phyloP scores from a whole-genome alignment of 2,113 vertebrate species.

The Trematomus loennbergii region DNA sequence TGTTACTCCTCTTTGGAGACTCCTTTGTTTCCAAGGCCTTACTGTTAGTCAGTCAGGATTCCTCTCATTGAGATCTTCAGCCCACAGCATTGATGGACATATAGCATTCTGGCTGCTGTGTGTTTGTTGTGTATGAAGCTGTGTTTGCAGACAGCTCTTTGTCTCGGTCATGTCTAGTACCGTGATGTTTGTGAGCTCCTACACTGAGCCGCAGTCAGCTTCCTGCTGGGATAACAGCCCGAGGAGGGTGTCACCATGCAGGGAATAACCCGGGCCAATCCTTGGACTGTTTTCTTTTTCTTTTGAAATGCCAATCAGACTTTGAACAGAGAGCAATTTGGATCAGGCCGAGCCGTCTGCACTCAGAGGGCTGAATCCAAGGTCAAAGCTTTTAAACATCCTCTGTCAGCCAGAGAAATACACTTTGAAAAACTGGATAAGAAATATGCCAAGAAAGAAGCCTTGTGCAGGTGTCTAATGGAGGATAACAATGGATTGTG shows the following conservation, averaged over 20 bases:
- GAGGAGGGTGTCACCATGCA: conserved; percentile 60
- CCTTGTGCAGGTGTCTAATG: conserved; percentile 22
- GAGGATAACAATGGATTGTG: conserved; percentile 23
- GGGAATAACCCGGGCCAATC: conserved; percentile 71
- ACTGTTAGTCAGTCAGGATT: conserved; percentile 19
- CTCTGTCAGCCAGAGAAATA: conserved; percentile 46
- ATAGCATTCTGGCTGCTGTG: neutral
- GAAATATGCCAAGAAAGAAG: conserved; percentile 52
- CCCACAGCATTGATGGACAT: neutral
- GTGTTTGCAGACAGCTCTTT: neutral
- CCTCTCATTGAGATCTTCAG: conserved; percentile 1
- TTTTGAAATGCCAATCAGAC: conserved; percentile 72
- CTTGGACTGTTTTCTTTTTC: conserved; percentile 60
- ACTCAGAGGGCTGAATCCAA: conserved; percentile 55
- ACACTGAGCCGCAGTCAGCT: conserved; percentile 40
- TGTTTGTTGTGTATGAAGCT: neutral
- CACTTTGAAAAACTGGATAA: conserved; percentile 41
- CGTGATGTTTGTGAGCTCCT: conserved; percentile 33
- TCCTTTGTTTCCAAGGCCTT: conserved; percentile 29
- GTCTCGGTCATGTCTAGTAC: conserved; percentile 7
- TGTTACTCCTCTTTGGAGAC: conserved; percentile 47
- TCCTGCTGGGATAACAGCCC: conserved; percentile 66
- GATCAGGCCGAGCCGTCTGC: conserved; percentile 55
- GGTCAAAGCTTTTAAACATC: conserved; percentile 66
- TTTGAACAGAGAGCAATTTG: conserved; percentile 67